phyloP scores from a whole-genome alignment of 92 coral and sea anemone genomes.

The Parazoanthus swiftii region DNA sequence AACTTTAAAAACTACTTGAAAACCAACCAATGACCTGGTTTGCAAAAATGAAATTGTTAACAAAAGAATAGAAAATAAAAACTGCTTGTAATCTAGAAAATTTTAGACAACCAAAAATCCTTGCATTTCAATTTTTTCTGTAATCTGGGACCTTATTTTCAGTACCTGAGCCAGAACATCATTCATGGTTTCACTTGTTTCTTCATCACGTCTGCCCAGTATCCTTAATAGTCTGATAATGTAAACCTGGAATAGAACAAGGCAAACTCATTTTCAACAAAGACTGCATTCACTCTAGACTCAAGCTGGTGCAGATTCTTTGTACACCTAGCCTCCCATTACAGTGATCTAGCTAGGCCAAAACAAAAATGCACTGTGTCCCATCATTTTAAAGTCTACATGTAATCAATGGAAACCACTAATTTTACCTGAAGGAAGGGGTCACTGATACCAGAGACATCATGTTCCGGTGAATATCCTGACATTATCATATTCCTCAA shows the following conservation, averaged over 20 bases:
- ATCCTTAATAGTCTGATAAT: slow-evolving; percentile 87
- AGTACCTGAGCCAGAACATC: slow-evolving; percentile 98
- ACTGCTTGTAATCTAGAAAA: too few relatives aligned
- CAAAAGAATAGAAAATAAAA: too few relatives aligned
- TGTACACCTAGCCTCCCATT: too few relatives aligned
- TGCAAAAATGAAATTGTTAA: too few relatives aligned
- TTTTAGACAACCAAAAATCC: too few relatives aligned
- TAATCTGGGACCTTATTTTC: background rate
- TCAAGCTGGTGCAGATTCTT: too few relatives aligned
- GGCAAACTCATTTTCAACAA: background rate
- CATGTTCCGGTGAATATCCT: slow-evolving; percentile 98
- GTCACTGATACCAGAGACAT: slow-evolving; percentile 97
- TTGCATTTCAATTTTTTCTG: too few relatives aligned
- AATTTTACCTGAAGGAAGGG: slow-evolving; percentile 90
- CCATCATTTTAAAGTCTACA: too few relatives aligned
- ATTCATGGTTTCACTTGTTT: slow-evolving; percentile 96
- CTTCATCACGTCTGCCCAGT: slow-evolving; percentile 91
- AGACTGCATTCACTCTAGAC: background rate
- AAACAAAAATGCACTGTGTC: too few relatives aligned
- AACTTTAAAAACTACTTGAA: too few relatives aligned
- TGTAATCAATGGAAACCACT: background rate
- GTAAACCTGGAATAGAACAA: slow-evolving; percentile 61
- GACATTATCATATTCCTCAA: slow-evolving; percentile 96
- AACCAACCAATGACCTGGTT: too few relatives aligned
- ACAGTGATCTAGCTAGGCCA: too few relatives aligned